Percentiles rank a stretch among this genome's conserved stretches.
These are phyloP conservation scores for Pseudanteris insignis DNA, from an alignment of 2,888 invertebrate genomes.

Conservation along the genomic window DNA sequence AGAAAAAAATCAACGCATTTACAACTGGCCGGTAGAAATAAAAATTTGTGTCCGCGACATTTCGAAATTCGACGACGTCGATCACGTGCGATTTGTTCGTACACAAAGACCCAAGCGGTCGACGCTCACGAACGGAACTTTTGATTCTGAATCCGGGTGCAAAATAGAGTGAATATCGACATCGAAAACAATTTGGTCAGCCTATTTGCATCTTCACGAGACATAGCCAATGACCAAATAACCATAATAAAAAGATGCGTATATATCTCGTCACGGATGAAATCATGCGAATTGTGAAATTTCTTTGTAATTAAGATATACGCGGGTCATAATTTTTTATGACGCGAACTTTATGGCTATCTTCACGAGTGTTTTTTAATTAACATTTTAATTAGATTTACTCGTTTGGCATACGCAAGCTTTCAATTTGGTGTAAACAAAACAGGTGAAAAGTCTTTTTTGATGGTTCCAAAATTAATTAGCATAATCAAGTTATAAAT, in stretches of 20 bases:
- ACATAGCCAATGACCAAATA: conserved; percentile 1
- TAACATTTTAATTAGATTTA: conserved; percentile 23
- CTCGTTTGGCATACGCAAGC: neutral
- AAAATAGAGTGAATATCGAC: no score
- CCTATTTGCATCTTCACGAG: conserved; percentile 2
- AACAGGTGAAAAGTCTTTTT: no score
- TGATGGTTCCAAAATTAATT: no score
- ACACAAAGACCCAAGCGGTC: no score
- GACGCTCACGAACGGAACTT: no score
- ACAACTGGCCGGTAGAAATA: conserved; percentile 21
- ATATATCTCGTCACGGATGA: neutral
- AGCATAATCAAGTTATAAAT: no score
- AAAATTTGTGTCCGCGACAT: conserved; percentile 18
- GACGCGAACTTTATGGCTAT: conserved; percentile 14
- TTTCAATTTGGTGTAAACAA: no score
- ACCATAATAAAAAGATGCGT: neutral
- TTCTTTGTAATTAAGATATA: conserved; percentile 28
- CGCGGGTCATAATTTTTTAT: conserved; percentile 24
- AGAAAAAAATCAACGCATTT: no score
- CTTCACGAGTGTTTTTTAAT: conserved; percentile 18
- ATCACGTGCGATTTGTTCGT: conserved; percentile 28
- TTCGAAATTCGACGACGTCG: conserved; percentile 18
- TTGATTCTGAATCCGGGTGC: no score
- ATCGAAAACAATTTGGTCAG: conserved; percentile 18
- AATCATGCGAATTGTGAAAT: conserved; percentile 23